Base-by-base conservation (phyloP, 2,113 vertebrate species). In the Elachura formosa region DNA sequence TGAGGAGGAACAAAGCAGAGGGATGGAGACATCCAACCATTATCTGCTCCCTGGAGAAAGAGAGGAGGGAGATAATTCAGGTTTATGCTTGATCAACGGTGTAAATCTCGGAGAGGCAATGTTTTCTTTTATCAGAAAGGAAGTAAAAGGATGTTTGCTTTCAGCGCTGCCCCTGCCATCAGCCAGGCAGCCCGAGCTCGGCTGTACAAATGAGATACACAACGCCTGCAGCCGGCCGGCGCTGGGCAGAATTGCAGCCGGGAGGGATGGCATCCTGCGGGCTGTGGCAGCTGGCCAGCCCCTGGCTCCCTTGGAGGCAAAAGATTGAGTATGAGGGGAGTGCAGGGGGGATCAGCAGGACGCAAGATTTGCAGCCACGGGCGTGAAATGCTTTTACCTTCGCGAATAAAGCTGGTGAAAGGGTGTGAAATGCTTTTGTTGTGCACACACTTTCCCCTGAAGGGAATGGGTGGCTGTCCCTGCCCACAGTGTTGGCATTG, bases 11-110 rank as follows among this genome's bases (percentile, higher is more conserved):
- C 91, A 89, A 63, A 93, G 85, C 84, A 91, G 93, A 71, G 6
- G 45, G 93, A 75, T 84, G 91, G 93, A 87, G 64, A 45, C 80
- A 87, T 75, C 77, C 81, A 77, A 79, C 80, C 58, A 66, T 92
- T 93, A 91, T 92, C 52, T 95, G 77, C 89, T 96, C 91, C 80
- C 67, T 36, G 79, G 46, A 74, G 83, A 76, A 76, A 41, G 56
- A 72, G 19, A 41, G 36, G 38, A 87, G 69, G 33, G 48, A 80
- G 73, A 79, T 78, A 89, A 94, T 93, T 79, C 85, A 89, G 75
- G 83, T 80, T 93, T 75, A 33, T 80, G 89, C 87, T 96, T 88
- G 68, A 93, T 95, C 74, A 90, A 41, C 41, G 92, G 76, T 94
- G 80, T 87, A 90, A 96, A 95, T 96, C 93, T 91, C 22, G 5